Percentiles rank a stretch among this genome's conserved stretches.
phyloP scores from a whole-genome alignment of 2,888 invertebrate genomes.

The Mythimna lalbum region DNA sequence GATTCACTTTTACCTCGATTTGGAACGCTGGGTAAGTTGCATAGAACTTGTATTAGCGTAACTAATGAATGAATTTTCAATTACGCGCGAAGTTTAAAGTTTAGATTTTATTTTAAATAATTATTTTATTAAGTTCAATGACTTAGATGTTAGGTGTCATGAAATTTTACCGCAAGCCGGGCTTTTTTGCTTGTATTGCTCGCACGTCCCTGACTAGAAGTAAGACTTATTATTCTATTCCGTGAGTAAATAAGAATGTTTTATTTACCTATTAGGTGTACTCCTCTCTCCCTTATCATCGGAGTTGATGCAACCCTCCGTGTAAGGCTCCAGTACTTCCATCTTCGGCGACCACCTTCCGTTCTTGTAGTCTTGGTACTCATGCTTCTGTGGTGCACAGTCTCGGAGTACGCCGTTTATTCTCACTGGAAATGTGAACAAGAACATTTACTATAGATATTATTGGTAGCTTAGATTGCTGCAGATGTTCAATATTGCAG shows the following conservation, averaged over 20 bases:
- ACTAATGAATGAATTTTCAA: too few species aligned
- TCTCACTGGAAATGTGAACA: slow-evolving; percentile 86
- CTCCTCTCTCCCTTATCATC: slow-evolving; percentile 92
- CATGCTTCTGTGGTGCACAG: slow-evolving; percentile 94
- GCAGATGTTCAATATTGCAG: slow-evolving; percentile 21
- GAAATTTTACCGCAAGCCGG: too few species aligned
- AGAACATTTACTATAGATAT: neutral
- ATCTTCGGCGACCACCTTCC: slow-evolving; percentile 92
- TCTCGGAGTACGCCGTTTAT: slow-evolving; percentile 92
- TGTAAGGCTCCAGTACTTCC: slow-evolving; percentile 93
- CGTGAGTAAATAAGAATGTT: neutral
- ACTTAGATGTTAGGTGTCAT: too few species aligned
- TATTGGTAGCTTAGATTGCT: neutral
- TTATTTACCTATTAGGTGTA: slow-evolving; percentile 87
- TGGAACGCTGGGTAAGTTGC: too few species aligned
- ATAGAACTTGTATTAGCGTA: too few species aligned
- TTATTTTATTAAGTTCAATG: too few species aligned
- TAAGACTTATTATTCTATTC: neutral
- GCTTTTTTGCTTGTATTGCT: too few species aligned
- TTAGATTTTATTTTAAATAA: too few species aligned
- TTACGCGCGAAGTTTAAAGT: too few species aligned
- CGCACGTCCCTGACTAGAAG: too few species aligned
- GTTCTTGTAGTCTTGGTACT: slow-evolving; percentile 91
- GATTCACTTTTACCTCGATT: too few species aligned
- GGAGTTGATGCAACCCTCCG: slow-evolving; percentile 92